These are phyloP conservation scores for Lasioglossum albipes DNA, from an alignment of 1,140 invertebrate genomes.

Conservation along the genomic window DNA sequence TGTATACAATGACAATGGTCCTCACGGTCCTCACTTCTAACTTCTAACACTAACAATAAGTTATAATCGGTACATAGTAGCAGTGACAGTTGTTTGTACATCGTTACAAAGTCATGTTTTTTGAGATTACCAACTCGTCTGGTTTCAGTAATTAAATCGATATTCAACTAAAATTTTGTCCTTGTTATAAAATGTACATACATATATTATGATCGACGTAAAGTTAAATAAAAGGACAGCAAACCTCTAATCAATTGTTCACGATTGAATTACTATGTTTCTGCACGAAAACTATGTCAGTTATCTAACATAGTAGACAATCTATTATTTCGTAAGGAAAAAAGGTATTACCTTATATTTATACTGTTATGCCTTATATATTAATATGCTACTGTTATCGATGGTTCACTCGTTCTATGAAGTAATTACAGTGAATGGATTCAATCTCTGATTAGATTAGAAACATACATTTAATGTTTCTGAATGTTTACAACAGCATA, in stretches of 20 bases:
- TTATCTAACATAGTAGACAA: conserved; percentile 5
- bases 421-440: background rate
- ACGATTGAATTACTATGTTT: background rate
- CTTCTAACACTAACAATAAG: too few relatives aligned
- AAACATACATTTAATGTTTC: background rate
- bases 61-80: background rate
- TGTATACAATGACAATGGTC: background rate
- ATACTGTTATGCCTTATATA: background rate
- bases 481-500: background rate
- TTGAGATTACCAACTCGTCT: background rate
- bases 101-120: background rate
- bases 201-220: background rate
- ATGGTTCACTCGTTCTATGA: background rate
- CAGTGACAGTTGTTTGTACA: conserved; percentile 2
- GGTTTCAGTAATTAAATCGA: background rate
- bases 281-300: background rate
- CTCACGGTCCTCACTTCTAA: too few relatives aligned
- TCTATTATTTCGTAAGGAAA: background rate
- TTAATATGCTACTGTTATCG: background rate
- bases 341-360: background rate
- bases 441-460: background rate
- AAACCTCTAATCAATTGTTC: background rate
- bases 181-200: background rate
- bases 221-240: background rate
- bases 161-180: background rate